A percentile compares a stretch with the other conserved stretches of the same genome.
Conservation (phyloP, 2,888 invertebrate species). For the Erebia palarica region DNA sequence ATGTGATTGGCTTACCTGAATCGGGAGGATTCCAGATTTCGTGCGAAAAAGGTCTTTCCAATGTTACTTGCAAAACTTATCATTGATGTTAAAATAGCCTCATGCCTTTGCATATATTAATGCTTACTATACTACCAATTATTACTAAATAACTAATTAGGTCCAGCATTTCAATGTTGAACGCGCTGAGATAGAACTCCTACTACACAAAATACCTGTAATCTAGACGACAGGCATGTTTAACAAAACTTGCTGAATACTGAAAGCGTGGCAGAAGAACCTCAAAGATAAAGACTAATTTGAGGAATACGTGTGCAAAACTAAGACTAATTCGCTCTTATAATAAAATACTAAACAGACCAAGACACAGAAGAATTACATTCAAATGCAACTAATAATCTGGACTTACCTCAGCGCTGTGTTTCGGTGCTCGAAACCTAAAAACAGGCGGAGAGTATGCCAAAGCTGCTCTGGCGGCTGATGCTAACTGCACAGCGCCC, state of each 20-base stretch:
- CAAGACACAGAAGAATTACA: not conserved
- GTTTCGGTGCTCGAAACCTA: slow-evolving; percentile 83
- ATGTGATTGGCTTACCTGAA: slow-evolving; percentile 38
- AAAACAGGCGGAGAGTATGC: slow-evolving; percentile 81
- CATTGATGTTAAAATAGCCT: not conserved
- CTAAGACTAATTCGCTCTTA: not conserved
- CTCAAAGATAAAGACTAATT: not conserved
- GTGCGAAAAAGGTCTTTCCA: slow-evolving; percentile 31
- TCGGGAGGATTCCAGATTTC: slow-evolving; percentile 35
- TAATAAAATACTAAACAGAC: not conserved
- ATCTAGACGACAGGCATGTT: not conserved
- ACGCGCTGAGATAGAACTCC: not conserved
- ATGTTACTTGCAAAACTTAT: slow-evolving; percentile 12
- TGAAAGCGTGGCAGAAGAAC: not conserved
- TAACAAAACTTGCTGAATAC: not conserved
- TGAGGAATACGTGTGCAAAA: not conserved
- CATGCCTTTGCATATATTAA: not conserved
- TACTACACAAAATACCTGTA: not conserved
- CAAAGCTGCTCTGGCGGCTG: slow-evolving; percentile 60
- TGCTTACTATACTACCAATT: not conserved
- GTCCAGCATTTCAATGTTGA: not conserved
- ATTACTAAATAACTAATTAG: not conserved
- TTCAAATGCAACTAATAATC: not conserved
- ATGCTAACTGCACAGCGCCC: slow-evolving; percentile 64
- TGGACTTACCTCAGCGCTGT: slow-evolving; percentile 66